A percentile compares a stretch with the other conserved stretches of the same genome.
Evolutionary conservation across 2,113 vertebrate species (phyloP).

Genomic region (Puma concolor): DNA sequence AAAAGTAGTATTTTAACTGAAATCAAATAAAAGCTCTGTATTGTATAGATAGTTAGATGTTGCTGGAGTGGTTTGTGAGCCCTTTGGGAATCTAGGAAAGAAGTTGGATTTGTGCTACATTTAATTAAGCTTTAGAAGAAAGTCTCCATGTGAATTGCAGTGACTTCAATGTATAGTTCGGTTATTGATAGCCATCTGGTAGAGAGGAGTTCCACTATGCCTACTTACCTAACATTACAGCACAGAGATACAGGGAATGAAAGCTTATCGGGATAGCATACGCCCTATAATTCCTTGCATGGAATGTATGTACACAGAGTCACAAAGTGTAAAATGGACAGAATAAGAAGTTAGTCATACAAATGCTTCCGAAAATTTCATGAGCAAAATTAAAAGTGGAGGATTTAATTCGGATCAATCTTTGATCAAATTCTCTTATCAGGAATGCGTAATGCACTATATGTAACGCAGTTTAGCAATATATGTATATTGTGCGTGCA

Average conservation of each 20-base stretch:
- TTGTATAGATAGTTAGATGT: background rate
- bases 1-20: background rate
- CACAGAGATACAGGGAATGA: fast-evolving
- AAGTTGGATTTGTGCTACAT: background rate
- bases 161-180: background rate
- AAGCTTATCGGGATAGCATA: background rate
- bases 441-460: background rate
- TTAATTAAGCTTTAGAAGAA: background rate
- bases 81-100: background rate
- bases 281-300: fast-evolving
- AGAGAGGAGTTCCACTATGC: too few species aligned
- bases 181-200: background rate
- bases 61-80: background rate
- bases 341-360: background rate
- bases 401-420: background rate
- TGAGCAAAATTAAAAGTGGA: background rate
- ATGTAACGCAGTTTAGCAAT: background rate
- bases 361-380: background rate
- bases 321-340: background rate
- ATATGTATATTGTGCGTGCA: background rate
- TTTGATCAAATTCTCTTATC: background rate
- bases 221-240: background rate
- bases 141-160: background rate
- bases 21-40: background rate
- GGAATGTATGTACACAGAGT: background rate